A percentile compares a stretch with the other conserved stretches of the same genome.
phyloP scores from a whole-genome alignment of 2,113 vertebrate genomes.

The Elachura formosa region DNA sequence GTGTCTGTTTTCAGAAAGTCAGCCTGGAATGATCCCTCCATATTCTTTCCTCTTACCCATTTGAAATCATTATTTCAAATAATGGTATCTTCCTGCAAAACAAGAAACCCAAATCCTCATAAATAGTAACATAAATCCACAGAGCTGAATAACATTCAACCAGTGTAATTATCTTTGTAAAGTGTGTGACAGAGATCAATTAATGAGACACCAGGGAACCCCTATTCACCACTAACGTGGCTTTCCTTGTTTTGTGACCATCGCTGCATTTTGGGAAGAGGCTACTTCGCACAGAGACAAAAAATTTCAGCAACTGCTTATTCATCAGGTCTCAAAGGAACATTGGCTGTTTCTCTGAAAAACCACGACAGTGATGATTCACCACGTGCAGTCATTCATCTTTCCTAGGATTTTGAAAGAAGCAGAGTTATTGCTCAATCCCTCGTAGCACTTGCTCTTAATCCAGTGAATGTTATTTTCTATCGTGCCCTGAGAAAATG shows the following conservation, averaged over 20 bases:
- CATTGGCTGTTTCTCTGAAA: not conserved
- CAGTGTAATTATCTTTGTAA: not conserved
- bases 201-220: not conserved
- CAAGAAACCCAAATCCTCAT: not conserved
- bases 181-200: not conserved
- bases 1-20: not conserved
- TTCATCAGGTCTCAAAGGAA: constrained; percentile 9
- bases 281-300: not conserved
- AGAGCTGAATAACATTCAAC: not conserved
- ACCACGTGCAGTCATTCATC: constrained; percentile 20
- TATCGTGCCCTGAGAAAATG: not conserved
- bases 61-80: not conserved
- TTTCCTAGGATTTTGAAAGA: constrained; percentile 7
- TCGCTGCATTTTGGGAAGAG: not conserved
- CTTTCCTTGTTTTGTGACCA: not conserved
- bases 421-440: not conserved
- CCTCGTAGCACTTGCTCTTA: not conserved
- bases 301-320: constrained; percentile 7
- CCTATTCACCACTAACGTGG: not conserved
- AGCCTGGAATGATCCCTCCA: not conserved
- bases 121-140: not conserved
- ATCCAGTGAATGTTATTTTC: not conserved
- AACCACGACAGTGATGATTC: not conserved
- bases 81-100: not conserved
- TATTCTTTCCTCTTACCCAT: not conserved